These are phyloP conservation scores for Thaumetopoea pityocampa DNA, from an alignment of 1,140 invertebrate species.

Conservation along the genomic window DNA sequence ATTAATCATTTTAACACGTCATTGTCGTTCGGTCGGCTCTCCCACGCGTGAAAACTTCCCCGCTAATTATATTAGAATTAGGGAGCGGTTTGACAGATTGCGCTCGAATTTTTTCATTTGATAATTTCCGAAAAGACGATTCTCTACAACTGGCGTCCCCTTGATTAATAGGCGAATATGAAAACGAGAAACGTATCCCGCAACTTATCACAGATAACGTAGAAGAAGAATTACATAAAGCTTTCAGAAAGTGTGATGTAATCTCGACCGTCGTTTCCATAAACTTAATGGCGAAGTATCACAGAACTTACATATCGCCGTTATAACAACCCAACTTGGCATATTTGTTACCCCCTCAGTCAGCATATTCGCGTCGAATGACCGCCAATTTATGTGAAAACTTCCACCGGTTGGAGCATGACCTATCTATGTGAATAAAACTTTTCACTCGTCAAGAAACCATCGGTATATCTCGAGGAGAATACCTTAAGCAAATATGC, in stretches of 20 bases:
- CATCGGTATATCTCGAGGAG: conserved; percentile 54
- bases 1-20: conserved; percentile 73
- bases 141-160: conserved; percentile 41
- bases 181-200: conserved; percentile 29
- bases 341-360: conserved; percentile 74
- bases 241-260: conserved; percentile 73
- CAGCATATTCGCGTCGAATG: conserved; percentile 74
- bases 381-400: conserved; percentile 75
- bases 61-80: conserved; percentile 73
- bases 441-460: conserved; percentile 69
- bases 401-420: conserved; percentile 63
- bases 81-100: conserved; percentile 61
- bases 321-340: conserved; percentile 74
- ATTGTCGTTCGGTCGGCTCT: conserved; percentile 52
- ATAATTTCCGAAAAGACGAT: conserved; percentile 32
- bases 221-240: conserved; percentile 64
- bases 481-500: conserved; percentile 69
- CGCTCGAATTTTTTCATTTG: conserved; percentile 45
- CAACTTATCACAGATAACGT: conserved; percentile 33
- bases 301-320: conserved; percentile 73
- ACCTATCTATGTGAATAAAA: conserved; percentile 67
- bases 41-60: conserved; percentile 60
- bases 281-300: conserved; percentile 74
- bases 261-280: conserved; percentile 70
- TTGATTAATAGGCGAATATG: conserved; percentile 45